Evolutionary conservation across 2,113 vertebrate species (phyloP).

Genomic region (Bubo scandiacus): DNA sequence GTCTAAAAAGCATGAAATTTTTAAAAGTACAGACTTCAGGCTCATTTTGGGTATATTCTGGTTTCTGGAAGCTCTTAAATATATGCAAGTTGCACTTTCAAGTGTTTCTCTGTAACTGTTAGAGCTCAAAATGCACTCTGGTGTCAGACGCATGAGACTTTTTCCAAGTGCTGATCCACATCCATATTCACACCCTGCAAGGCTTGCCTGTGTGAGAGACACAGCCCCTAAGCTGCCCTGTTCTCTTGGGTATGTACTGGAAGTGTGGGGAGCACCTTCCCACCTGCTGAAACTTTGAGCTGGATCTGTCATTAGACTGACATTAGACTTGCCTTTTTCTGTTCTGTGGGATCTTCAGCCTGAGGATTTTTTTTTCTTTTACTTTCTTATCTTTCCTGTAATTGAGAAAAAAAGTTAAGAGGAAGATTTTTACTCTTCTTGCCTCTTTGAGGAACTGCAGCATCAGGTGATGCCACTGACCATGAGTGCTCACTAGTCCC

Average conservation of each 20-base stretch:
- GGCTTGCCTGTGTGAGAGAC: not conserved
- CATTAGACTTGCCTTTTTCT: not conserved
- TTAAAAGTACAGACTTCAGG: not conserved
- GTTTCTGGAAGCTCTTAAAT: conserved; percentile 11
- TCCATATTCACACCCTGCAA: not conserved
- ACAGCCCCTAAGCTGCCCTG: not conserved
- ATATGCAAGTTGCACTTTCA: not conserved
- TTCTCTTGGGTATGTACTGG: not conserved
- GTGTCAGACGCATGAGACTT: not conserved
- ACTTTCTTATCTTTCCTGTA: not conserved
- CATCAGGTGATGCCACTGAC: not conserved
- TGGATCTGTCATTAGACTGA: not conserved
- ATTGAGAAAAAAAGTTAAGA: not conserved
- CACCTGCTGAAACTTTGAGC: not conserved
- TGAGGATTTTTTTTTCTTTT: not conserved
- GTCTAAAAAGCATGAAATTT: not conserved
- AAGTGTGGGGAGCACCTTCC: not conserved
- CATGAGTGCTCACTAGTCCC: fast-evolving
- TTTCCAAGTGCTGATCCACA: not conserved
- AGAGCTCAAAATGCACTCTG: not conserved
- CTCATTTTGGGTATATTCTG: not conserved
- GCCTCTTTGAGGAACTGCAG: not conserved
- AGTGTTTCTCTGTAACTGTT: not conserved
- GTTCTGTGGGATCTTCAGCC: not conserved
- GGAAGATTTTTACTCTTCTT: not conserved